Base-by-base conservation (phyloP, 2,888 invertebrate genomes). In the Drosophila mulleri region DNA sequence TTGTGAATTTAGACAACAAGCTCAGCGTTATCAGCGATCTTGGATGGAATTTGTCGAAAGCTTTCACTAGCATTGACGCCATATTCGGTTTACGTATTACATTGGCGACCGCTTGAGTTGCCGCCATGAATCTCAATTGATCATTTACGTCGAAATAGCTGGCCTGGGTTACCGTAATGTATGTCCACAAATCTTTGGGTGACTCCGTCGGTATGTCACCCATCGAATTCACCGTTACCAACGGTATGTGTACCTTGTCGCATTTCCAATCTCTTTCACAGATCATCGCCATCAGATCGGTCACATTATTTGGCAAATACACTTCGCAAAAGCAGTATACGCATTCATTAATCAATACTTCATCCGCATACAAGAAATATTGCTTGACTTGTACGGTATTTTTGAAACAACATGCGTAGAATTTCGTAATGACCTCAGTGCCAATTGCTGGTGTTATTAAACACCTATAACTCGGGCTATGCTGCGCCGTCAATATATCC, bases 331-430 rank as follows among this genome's bases (percentile, higher is more conserved):
- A 7, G 35, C 83, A 83, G 1, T 44, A 12, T 0, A 8, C 0
- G 45, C 89, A 90, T 9, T 1, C 44, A 1, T 29, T 52, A 0
- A 89, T 26, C 1, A 89, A 29, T 6, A 88, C 66, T 0, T 37
- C 14, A 2, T 45, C 39, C 3, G 78, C 78, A 41, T 74, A 88
- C 18, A 50, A 74, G 44, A 52, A 80, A 18, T 47, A 77, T 7
- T 60, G 45, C 0, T 74, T 11, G 2, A 8, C 8, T 7, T 1
- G 0, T n/a, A 80, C 83, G 0, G 1, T 5, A 0, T 1, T 14
- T 8, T 1, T 8, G 8, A 1, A 3, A 5, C 84, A 85, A 42
- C 78, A 80, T 0, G 70, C 50, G 7, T 4, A 6, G 39, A 80
- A 90, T 0, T 0, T 0, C 0, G 89, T 88, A 0, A 26, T 2